Evolutionary conservation across 1,140 invertebrate genomes (phyloP), one percentile per base, ranked within the genome.

Genomic region (Halesus radiatus): DNA sequence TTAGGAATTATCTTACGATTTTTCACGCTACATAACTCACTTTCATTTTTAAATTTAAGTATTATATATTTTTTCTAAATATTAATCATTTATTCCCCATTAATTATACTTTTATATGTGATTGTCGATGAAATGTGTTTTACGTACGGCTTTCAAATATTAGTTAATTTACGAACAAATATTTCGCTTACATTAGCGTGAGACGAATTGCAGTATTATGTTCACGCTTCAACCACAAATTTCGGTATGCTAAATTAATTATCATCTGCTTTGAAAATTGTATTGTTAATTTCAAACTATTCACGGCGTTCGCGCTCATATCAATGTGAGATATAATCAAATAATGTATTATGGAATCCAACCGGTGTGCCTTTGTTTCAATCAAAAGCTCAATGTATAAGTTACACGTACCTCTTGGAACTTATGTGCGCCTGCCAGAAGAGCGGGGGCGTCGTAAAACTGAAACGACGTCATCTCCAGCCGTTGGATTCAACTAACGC

Each of bases 401-500:
- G 60, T 64, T 76, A 52, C 75, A 64, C 75, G 37, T 75, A 75
- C 70, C 52, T 29, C 52, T 23, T 23, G 45, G 56, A 66, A 76
- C 75, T 76, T 76, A 76, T 76, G 58, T 52, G 52, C 56, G 20
- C 75, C 56, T 52, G 37, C 8, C 22, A 45, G 56, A 23, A 60
- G 37, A 53, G 16, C 23, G 72, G 66, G 53, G 54, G 77, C 64
- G 78, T 81, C 76, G 80, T 81, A 81, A 81, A 81, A 60, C 56
- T 60, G 80, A 75, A 81, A 81, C 80, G 80, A 79, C 80, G 80
- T 78, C 80, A 78, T 81, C 76, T 76, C 45, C 80, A 81, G 80
- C 80, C 68, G 80, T 81, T 76, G 80, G 70, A 81, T 81, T 81
- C 76, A 79, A 81, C 76, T 81, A 81, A 76, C 80, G 80, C 80